phyloP scores from a whole-genome alignment of 2,888 invertebrate species.

The Azorinus chamasolen region DNA sequence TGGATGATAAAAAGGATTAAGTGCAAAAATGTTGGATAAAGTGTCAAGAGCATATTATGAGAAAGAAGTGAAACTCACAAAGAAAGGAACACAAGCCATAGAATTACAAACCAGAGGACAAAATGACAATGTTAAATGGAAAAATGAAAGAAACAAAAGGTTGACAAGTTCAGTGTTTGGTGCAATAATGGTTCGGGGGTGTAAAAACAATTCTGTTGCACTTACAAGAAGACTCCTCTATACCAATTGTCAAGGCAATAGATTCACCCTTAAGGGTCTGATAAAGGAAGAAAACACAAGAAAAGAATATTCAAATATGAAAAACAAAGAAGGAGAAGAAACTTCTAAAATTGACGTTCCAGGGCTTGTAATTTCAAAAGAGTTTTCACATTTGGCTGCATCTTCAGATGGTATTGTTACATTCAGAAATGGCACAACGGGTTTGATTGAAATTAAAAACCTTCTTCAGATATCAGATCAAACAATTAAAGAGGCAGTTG shows the following conservation, averaged over 20 bases:
- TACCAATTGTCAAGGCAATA: not conserved
- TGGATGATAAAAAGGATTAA: not conserved
- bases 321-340: too few relatives aligned
- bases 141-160: conserved; percentile 22
- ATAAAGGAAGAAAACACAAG: conserved; percentile 7
- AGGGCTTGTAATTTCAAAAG: too few relatives aligned
- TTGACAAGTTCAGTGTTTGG: conserved; percentile 44
- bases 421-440: too few relatives aligned
- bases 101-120: conserved; percentile 21
- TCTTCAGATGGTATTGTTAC: too few relatives aligned
- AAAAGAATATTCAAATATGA: not conserved
- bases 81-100: conserved; percentile 14
- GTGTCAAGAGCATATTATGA: not conserved
- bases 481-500: too few relatives aligned
- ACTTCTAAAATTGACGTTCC: too few relatives aligned
- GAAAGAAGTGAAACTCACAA: not conserved
- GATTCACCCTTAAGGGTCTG: not conserved
- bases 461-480: too few relatives aligned
- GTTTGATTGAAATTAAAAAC: too few relatives aligned
- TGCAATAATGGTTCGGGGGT: conserved; percentile 14
- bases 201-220: not conserved
- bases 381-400: too few relatives aligned
- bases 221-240: not conserved
- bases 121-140: conserved; percentile 22
- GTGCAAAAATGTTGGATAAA: not conserved